phyloP scores from a whole-genome alignment of 2,797 vertebrate species.

The Bovichtus variegatus region DNA sequence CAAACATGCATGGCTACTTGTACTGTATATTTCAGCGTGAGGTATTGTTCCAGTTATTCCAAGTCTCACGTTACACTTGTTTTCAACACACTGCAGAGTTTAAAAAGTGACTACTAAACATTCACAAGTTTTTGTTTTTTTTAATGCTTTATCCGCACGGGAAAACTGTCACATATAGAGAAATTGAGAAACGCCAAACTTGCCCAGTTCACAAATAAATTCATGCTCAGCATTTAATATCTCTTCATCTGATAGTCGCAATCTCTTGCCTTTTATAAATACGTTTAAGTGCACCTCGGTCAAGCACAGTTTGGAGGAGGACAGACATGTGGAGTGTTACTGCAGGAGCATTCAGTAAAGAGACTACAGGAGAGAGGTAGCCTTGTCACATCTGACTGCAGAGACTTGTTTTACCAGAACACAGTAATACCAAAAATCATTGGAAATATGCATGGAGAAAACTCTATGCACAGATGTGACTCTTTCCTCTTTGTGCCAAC shows the following conservation, averaged over 20 bases:
- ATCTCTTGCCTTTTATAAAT: conserved; percentile 74
- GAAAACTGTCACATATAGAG: conserved; percentile 26
- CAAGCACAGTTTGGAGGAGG: conserved; percentile 56
- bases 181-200: conserved; percentile 23
- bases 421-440: conserved; percentile 37
- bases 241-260: conserved; percentile 69
- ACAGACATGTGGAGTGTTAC: conserved; percentile 40
- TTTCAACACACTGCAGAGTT: conserved; percentile 43
- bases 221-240: conserved; percentile 52
- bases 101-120: conserved; percentile 65
- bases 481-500: conserved; percentile 31
- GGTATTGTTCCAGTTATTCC: conserved; percentile 65
- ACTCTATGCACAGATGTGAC: conserved; percentile 1
- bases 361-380: conserved; percentile 50
- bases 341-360: conserved; percentile 28
- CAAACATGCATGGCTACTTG: conserved; percentile 37
- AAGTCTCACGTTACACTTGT: conserved; percentile 50
- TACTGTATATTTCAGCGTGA: conserved; percentile 51
- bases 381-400: conserved; percentile 48
- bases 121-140: conserved; percentile 43
- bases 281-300: conserved; percentile 77
- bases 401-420: conserved; percentile 27
- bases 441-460: conserved; percentile 30
- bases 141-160: conserved; percentile 18
- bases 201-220: conserved; percentile 39